Conservation (phyloP, 2,113 vertebrate species). For the Sisor rabdophorus region DNA sequence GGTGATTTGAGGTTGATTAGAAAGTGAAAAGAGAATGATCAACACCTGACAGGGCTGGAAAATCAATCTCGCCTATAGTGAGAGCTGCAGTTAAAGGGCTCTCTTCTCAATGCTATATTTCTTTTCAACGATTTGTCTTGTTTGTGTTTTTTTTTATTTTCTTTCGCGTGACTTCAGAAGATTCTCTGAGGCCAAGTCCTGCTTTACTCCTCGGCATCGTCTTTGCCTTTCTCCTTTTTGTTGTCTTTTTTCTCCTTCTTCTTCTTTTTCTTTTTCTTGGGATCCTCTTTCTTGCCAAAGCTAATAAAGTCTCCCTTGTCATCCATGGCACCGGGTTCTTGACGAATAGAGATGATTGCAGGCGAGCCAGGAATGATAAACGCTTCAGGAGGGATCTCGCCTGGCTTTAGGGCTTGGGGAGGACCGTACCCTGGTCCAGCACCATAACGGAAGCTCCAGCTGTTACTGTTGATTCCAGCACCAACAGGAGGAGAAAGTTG, state of each 20-base stretch:
- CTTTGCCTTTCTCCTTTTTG: conserved; percentile 95
- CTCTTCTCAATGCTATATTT: conserved; percentile 52
- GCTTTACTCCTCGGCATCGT: conserved; percentile 86
- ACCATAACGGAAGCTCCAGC: conserved; percentile 98
- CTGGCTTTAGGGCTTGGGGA: conserved; percentile 85
- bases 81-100: conserved; percentile 54
- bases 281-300: conserved; percentile 94
- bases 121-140: conserved; percentile 54
- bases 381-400: conserved; percentile 96
- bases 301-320: conserved; percentile 99
- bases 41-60: conserved; percentile 16
- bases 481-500: conserved; percentile 95
- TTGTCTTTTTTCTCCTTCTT: conserved; percentile 96
- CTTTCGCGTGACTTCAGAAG: conserved; percentile 51
- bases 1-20: conserved; percentile 9
- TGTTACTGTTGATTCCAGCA: conserved; percentile 97
- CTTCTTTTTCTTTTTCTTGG: conserved; percentile 96
- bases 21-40: conserved; percentile 31
- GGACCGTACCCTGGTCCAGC: conserved; percentile 73
- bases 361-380: conserved; percentile 99
- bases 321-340: conserved; percentile 83
- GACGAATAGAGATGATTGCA: conserved; percentile 98
- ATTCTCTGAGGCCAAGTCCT: conserved; percentile 46
- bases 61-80: conserved; percentile 44
- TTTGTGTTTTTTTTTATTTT: conserved; percentile 43